Evolutionary conservation across 1,140 invertebrate species (phyloP), one percentile per base, ranked within the genome.

Genomic region (Papilio xuthus): DNA sequence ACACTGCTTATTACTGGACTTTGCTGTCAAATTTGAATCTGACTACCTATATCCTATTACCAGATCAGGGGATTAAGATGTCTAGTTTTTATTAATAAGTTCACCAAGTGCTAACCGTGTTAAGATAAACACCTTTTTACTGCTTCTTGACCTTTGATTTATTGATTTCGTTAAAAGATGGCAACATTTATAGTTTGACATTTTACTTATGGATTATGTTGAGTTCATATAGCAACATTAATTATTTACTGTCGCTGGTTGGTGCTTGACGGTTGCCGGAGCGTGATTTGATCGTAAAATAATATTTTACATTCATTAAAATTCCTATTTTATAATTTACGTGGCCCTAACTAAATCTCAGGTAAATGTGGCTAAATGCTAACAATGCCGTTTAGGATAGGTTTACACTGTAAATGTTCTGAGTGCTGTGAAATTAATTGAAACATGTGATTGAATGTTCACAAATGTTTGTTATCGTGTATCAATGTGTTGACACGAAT

Each of bases 261-360:
- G n/a, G 9, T 26, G 56, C 12, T 60, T 28, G 60, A 63, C 60
- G 60, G 60, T 63, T 15, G 26, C 12, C 26, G 23, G 60, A 63
- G 60, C 23, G 26, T 28, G 23, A 63, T 63, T 63, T 28, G 60
- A 63, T 26, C 13, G 23, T 63, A 63, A 63, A 28, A 28, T 63
- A 63, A 28, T 63, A 63, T 28, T 63, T 63, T 63, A 69, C 72
- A 82, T 20, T 56, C 20, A 63, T 77, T 82, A 41, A 82, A 60
- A 26, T 73, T 73, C 15, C n/a, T n/a, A 67, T 18, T 78, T 37
- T 69, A 42, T 53, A 53, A 63, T 37, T 63, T 23, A 67, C 56
- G 20, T 44, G 28, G 23, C 32, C 60, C 13, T 15, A 37, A 41
- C 6, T 7, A 75, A 56, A 53, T 28, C 73, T 37, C 23, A 67